phyloP scores from a whole-genome alignment of 1,140 invertebrate species.

The Copidosoma floridanum region DNA sequence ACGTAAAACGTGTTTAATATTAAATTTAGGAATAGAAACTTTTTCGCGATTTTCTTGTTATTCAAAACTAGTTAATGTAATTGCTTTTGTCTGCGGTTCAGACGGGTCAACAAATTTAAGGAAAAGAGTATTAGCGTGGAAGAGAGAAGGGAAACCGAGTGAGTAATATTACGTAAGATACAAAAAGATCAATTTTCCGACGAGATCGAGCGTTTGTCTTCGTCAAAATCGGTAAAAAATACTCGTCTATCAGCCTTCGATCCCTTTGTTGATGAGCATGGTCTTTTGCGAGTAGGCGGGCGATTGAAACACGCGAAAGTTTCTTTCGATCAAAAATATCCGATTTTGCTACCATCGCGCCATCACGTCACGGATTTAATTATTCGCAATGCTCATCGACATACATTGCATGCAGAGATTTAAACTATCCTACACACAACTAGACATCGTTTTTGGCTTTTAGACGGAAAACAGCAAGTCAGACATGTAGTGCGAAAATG shows the following conservation, averaged over 20 bases:
- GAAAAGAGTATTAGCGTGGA: not conserved
- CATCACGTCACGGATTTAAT: slow-evolving; percentile 26
- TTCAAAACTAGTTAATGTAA: not conserved
- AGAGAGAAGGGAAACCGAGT: not conserved
- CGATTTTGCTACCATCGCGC: slow-evolving; percentile 29
- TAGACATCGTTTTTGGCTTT: slow-evolving; percentile 13
- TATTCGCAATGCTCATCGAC: slow-evolving; percentile 20
- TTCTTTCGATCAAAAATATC: slow-evolving; percentile 27
- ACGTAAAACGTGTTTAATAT: not conserved
- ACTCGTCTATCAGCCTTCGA: slow-evolving; percentile 25
- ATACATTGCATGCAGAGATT: slow-evolving; percentile 8
- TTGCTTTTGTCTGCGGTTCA: not conserved
- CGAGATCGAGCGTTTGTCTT: not conserved
- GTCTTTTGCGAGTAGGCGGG: slow-evolving; percentile 41
- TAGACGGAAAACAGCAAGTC: slow-evolving; percentile 6
- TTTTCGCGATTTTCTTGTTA: not conserved
- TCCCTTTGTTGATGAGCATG: slow-evolving; percentile 37
- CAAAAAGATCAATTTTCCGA: not conserved
- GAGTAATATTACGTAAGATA: not conserved
- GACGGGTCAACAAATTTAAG: not conserved
- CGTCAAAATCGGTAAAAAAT: not conserved
- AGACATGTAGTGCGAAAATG: slow-evolving; percentile 21
- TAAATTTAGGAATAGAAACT: not conserved
- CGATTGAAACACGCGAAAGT: slow-evolving; percentile 34
- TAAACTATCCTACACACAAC: slow-evolving; percentile 10